phyloP scores from a whole-genome alignment of 2,113 vertebrate genomes.

The Aegithalos caudatus region DNA sequence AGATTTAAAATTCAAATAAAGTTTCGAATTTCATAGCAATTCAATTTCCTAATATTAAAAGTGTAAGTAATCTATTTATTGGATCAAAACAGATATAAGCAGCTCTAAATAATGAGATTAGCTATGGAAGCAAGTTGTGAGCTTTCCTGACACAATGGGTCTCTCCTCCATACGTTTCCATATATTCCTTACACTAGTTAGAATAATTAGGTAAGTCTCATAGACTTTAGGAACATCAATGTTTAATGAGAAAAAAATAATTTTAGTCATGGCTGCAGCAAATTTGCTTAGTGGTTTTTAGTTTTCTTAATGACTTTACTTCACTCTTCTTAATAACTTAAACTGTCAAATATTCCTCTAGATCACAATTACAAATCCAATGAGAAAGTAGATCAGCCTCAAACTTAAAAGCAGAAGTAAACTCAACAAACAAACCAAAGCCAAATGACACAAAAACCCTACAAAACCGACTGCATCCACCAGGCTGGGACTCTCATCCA shows the following conservation, averaged over 20 bases:
- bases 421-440: background rate
- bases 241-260: background rate
- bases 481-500: background rate
- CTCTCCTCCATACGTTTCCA: background rate
- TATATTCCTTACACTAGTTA: background rate
- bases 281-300: background rate
- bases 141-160: background rate
- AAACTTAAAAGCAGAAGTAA: background rate
- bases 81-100: fast-evolving
- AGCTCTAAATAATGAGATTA: background rate
- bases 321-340: background rate
- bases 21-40: background rate
- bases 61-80: background rate
- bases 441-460: background rate
- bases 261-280: background rate
- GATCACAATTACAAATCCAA: background rate
- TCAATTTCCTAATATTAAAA: background rate
- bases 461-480: background rate
- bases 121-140: background rate
- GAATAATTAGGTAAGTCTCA: background rate
- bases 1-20: background rate
- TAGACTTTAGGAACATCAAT: background rate
- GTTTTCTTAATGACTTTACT: background rate
- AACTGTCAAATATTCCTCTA: background rate
- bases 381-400: background rate